Conservation (phyloP, 2,888 invertebrate species). For the Erebia palarica region DNA sequence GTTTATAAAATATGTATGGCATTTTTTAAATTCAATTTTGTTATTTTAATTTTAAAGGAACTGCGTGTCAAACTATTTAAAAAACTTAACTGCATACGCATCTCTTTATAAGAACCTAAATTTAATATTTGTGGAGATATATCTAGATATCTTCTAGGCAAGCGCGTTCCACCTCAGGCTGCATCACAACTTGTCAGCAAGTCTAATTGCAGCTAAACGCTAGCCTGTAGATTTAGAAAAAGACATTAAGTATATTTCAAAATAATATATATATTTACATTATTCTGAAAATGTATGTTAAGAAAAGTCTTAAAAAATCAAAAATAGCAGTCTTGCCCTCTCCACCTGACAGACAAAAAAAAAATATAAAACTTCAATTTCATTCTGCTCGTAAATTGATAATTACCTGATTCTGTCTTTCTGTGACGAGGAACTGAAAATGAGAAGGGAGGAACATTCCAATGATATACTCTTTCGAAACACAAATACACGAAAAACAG, state of each 20-base stretch:
- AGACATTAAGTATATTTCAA: no score
- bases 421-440: conserved; percentile 26
- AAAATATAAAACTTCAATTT: background rate
- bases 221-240: no score
- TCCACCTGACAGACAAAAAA: conserved; percentile 1
- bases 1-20: background rate
- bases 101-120: background rate
- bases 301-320: background rate
- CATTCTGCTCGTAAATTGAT: conserved; percentile 5
- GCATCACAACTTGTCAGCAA: no score
- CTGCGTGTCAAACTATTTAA: background rate
- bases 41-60: background rate
- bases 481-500: background rate
- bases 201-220: no score
- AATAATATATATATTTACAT: no score
- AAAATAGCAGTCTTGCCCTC: background rate
- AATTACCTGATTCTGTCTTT: conserved; percentile 25
- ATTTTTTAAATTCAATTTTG: background rate
- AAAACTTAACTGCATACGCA: background rate
- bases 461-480: conserved; percentile 10
- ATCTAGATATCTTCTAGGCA: no score
- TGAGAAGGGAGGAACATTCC: conserved; percentile 21
- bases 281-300: no score
- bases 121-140: background rate
- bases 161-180: no score